Evolutionary conservation across 1,140 invertebrate genomes (phyloP).

Genomic region (Meloidogyne hapla): DNA sequence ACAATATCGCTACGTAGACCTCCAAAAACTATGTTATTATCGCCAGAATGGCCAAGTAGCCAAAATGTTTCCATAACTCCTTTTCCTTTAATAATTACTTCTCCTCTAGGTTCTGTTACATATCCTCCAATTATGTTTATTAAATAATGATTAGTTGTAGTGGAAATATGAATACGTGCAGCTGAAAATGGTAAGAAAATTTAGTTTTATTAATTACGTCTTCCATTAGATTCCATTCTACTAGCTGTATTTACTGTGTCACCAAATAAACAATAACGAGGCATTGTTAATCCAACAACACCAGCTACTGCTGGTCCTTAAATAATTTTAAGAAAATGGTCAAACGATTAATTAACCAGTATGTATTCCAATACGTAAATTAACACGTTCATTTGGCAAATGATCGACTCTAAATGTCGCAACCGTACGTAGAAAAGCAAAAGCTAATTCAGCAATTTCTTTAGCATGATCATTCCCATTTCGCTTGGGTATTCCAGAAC

Average conservation of each 20-base stretch:
- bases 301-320: conserved; percentile 78
- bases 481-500: conserved; percentile 69
- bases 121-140: conserved; percentile 44
- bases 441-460: conserved; percentile 72
- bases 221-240: conserved; percentile 68
- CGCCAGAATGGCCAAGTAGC: conserved; percentile 68
- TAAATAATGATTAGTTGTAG: conserved; percentile 45
- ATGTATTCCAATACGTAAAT: conserved; percentile 82
- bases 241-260: conserved; percentile 69
- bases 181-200: conserved; percentile 29
- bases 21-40: conserved; percentile 34
- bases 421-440: conserved; percentile 42
- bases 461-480: conserved; percentile 87
- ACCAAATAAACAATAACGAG: conserved; percentile 82
- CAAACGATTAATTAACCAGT: conserved; percentile 70
- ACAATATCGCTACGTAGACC: no score
- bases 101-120: conserved; percentile 46
- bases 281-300: conserved; percentile 82
- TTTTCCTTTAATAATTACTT: conserved; percentile 59
- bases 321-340: not conserved
- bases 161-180: conserved; percentile 46
- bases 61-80: conserved; percentile 65
- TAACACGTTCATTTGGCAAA: conserved; percentile 46
- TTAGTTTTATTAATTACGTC: conserved; percentile 69
- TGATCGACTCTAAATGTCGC: conserved; percentile 39